Base-by-base conservation (phyloP, 2,888 invertebrate genomes). In the Drosophila leonis region DNA sequence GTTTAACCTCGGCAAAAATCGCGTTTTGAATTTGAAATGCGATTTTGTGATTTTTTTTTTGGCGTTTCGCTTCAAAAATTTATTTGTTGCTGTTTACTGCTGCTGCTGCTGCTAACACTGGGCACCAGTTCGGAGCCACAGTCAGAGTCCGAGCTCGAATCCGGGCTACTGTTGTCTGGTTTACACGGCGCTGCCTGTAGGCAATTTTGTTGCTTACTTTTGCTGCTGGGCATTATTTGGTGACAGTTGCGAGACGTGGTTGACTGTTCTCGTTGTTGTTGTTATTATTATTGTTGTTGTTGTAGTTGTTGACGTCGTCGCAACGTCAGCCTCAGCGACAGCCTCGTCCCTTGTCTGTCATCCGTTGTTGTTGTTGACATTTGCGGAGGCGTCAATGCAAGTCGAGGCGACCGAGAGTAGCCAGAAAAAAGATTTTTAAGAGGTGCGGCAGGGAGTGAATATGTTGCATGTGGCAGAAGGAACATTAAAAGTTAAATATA, bases 11-110 rank as follows among this genome's bases (percentile, higher is more conserved):
- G 91, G 76, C 83, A 84, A 79, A 81, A 91, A 84, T 91, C 91
- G 91, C 90, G 91, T 90, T 90, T 91, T 91, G 91, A 91, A 91
- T 91, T 91, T 90, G 86, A 91, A 91, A 90, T 91, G 75, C 65
- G 83, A 78, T 72, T 77, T 64, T 66, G 59, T 24, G 46, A 51
- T 66, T n/a, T 37, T 39, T 37, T 75, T 77, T 86, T 80, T 85
- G 75, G 75, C 71, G 78, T 78, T 89, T 78, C 65, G 84, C 64
- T 82, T 89, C 67, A 88, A 76, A 83, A 88, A 74, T 88, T 44
- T 83, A 73, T 79, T 83, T 72, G 77, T 66, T 69, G 78, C 24
- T 52, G 56, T 70, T 39, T 41, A 52, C 65, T 41, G 49, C 18
- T 49, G 48, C 44, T 48, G 29, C 48, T 51, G 48, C 39, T 49